phyloP scores from a whole-genome alignment of 2,888 invertebrate species.

The Caenorhabditis imperialis region DNA sequence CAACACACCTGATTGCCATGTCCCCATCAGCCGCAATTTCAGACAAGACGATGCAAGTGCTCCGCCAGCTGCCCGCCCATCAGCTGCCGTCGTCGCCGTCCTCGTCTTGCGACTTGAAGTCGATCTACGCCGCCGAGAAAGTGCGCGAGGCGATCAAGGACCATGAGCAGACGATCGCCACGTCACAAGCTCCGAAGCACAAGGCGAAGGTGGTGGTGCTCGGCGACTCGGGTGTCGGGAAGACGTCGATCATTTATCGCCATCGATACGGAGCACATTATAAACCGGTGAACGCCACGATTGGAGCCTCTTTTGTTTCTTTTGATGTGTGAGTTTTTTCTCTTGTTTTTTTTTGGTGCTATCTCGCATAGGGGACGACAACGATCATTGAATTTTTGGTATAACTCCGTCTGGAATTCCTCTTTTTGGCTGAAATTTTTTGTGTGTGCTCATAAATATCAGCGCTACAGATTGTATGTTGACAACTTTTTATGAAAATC shows the following conservation, averaged over 20 bases:
- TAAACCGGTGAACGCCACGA: slow-evolving; percentile 67
- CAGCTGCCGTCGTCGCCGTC: slow-evolving; percentile 28
- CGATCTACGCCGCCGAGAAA: slow-evolving; percentile 60
- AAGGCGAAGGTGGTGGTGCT: slow-evolving; percentile 64
- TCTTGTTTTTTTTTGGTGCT: no score
- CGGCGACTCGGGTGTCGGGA: slow-evolving; percentile 65
- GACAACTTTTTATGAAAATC: no score
- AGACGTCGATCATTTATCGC: slow-evolving; percentile 65
- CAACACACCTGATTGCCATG: slow-evolving; percentile 23
- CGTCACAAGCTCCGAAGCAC: slow-evolving; percentile 47
- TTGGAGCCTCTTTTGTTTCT: slow-evolving; percentile 70
- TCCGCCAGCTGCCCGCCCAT: slow-evolving; percentile 49
- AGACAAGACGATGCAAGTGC: slow-evolving; percentile 51
- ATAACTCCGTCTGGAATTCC: no score
- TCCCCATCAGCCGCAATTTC: slow-evolving; percentile 12
- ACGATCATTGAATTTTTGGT: not conserved
- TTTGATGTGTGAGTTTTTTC: slow-evolving; percentile 58
- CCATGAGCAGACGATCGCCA: slow-evolving; percentile 55
- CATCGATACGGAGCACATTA: slow-evolving; percentile 63
- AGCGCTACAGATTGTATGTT: no score
- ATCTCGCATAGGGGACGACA: no score
- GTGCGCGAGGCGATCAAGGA: slow-evolving; percentile 61
- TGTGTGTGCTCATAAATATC: no score
- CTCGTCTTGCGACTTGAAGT: slow-evolving; percentile 46
- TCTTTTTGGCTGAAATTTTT: no score